Base-by-base conservation (phyloP, 2,113 vertebrate genomes). In the Caranx ignobilis region DNA sequence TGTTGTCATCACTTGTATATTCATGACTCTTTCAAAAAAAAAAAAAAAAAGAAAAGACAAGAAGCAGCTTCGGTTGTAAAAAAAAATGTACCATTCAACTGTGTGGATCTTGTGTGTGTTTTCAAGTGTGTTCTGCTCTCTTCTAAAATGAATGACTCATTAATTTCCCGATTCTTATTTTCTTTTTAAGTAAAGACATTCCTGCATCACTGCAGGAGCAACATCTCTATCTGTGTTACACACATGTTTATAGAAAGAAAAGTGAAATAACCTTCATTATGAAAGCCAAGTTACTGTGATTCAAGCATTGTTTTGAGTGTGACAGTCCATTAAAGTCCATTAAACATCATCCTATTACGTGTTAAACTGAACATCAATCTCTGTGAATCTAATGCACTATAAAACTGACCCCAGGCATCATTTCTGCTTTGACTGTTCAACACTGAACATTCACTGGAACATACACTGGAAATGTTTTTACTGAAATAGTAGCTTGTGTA, bases 1-100 rank as follows among this genome's bases (percentile, higher is more conserved):
- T 50, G 48, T 8, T 77, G 47, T 61, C 68, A 60, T 61, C 11
- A 45, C 45, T 26, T 67, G 57, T 56, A 37, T 73, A 73, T 48
- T 48, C 47, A 48, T 18, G 47, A 15, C 47, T 18, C 47, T 48
- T 48, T 48, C 47, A 6, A 48, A 48, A 45, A 45, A 45, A 12
- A 45, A 43, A 45, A 12, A 45, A 41, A 41, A 41, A 11, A 41
- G 39, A 45, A 45, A 45, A 41, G 11, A 41, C 0, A 41, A 10
- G 7, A 16, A 16, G 47, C 47, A 26, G 26, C 47, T 56, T 45
- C 19, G 54, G 34, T 54, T 54, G 50, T 19, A 43, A 8, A 73
- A 56, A 16, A 26, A 26, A 26, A 26, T 1, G 26, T 26, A 26
- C 26, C 26, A 26, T 26, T 26, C 26, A 26, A 26, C 26, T 26